These are phyloP conservation scores for Herpetotheres cachinnans DNA, from an alignment of 2,113 vertebrate species.

Conservation along the genomic window DNA sequence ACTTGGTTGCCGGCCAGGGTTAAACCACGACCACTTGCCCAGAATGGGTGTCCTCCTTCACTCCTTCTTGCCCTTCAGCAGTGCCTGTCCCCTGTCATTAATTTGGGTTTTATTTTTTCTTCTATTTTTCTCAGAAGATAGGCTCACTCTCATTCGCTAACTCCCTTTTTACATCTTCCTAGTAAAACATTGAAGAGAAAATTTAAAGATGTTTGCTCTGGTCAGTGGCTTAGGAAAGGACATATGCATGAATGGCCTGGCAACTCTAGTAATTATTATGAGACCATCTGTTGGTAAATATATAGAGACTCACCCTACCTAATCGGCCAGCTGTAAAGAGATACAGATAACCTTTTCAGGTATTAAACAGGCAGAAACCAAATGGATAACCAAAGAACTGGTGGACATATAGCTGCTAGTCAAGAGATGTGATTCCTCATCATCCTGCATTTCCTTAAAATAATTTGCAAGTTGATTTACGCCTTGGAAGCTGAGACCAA, in stretches of 20 bases:
- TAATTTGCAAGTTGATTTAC: neutral
- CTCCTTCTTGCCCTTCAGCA: neutral
- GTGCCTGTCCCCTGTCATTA: neutral
- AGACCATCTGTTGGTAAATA: neutral
- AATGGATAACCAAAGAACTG: neutral
- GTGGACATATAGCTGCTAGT: neutral
- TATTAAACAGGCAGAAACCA: neutral
- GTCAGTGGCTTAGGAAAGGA: neutral
- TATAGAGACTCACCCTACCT: neutral
- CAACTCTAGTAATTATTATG: neutral
- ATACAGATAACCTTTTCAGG: neutral
- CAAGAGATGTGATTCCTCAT: neutral
- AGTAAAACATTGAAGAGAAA: neutral
- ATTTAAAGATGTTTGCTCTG: neutral
- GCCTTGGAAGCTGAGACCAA: neutral
- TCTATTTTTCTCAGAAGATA: neutral
- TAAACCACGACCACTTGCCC: no score
- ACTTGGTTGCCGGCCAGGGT: no score
- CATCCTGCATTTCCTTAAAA: neutral
- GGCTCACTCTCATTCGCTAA: neutral
- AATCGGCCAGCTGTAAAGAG: neutral
- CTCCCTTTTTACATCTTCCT: neutral
- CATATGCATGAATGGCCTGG: neutral
- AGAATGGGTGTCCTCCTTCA: neutral
- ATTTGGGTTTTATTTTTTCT: neutral